Percentiles rank a stretch among this genome's conserved stretches.
Conservation (phyloP, 2,888 invertebrate genomes). For the Chloroclysta siterata region DNA sequence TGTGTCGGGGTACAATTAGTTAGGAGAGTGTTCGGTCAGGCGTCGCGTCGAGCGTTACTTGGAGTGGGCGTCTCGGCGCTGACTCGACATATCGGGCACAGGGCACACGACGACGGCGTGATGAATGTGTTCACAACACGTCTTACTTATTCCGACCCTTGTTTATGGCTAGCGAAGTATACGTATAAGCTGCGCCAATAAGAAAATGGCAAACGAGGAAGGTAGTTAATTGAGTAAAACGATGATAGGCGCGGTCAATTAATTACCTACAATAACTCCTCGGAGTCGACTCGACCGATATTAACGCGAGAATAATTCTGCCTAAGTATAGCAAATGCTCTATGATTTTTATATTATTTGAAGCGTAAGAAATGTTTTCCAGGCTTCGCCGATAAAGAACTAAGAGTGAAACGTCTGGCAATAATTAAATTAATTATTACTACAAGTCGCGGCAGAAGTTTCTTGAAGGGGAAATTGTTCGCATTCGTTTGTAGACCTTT, state of each 20-base stretch:
- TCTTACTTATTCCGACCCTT: slow-evolving; percentile 12
- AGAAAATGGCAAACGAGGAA: not conserved
- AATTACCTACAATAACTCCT: not conserved
- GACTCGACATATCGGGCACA: slow-evolving; percentile 2
- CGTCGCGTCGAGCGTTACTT: not conserved
- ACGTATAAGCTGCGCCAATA: not conserved
- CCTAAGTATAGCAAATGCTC: not conserved
- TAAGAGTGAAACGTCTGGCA: slow-evolving; percentile 14
- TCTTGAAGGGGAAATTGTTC: slow-evolving; percentile 19
- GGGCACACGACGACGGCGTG: slow-evolving; percentile 4
- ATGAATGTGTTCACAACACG: slow-evolving; percentile 12
- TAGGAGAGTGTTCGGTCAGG: not conserved
- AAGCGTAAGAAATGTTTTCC: not conserved
- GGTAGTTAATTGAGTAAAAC: not conserved
- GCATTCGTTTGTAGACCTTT: slow-evolving; percentile 30
- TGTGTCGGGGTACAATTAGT: not conserved
- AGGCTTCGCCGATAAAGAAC: not conserved
- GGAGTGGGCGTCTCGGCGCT: slow-evolving; percentile 4
- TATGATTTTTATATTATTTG: not conserved
- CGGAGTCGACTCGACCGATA: not conserved
- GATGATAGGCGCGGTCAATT: not conserved
- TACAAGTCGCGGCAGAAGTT: slow-evolving; percentile 27
- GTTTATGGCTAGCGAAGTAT: slow-evolving; percentile 4
- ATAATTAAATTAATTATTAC: slow-evolving; percentile 33
- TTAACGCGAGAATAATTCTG: not conserved